Conservation (phyloP, 92 coral and sea anemone species). For the Epizoanthus rinbou region DNA sequence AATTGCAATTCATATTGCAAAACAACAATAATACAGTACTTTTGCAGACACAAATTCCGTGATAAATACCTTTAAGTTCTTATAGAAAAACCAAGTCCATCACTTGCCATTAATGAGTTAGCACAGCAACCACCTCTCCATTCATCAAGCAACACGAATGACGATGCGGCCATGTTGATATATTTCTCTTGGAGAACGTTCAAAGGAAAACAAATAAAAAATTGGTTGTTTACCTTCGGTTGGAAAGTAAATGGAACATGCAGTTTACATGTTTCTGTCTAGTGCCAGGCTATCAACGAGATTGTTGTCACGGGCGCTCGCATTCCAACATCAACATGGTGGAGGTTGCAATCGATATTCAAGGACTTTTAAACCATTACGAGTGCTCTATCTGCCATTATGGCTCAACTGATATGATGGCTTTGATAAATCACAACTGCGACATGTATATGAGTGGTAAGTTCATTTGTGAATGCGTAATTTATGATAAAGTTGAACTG, state of each 20-base stretch:
- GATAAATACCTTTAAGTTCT: no score
- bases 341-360: not conserved
- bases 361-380: not conserved
- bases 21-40: no score
- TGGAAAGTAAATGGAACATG: conserved; percentile 8
- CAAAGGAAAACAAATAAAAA: no score
- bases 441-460: conserved; percentile 1
- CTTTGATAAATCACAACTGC: conserved; percentile 1
- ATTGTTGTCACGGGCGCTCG: conserved; percentile 5
- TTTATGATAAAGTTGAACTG: not conserved
- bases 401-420: not conserved
- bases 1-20: no score
- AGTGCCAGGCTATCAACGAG: not conserved
- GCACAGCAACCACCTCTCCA: no score
- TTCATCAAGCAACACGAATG: no score
- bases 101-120: no score
- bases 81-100: no score
- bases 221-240: no score
- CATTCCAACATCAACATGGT: not conserved
- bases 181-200: no score
- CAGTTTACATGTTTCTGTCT: conserved; percentile 1
- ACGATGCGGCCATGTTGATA: no score
- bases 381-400: not conserved
- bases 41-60: no score
- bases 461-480: not conserved